These are phyloP conservation scores for Myodes glareolus DNA, from an alignment of 2,113 vertebrate species.

Conservation along the genomic window DNA sequence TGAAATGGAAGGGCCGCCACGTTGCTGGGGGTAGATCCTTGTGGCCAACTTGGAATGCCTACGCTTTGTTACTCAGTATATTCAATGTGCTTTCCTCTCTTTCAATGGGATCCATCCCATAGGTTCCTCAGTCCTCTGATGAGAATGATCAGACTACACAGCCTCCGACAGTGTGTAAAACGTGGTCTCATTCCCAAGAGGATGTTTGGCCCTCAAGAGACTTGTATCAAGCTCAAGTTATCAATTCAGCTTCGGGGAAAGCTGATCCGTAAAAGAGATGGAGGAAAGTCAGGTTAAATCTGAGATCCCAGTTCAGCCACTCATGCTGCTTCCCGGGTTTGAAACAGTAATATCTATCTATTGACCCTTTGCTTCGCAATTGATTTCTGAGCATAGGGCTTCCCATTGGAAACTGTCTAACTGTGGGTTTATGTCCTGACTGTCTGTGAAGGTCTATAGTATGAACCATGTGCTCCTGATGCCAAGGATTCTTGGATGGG, in stretches of 20 bases:
- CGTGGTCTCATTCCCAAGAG: background rate
- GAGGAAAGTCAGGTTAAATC: background rate
- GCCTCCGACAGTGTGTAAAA: background rate
- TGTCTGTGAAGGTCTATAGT: background rate
- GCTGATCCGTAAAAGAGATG: background rate
- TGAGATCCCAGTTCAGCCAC: background rate
- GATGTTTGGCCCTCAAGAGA: background rate
- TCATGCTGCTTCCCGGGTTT: background rate
- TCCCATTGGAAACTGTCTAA: background rate
- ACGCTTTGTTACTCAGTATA: background rate
- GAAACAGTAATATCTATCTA: background rate
- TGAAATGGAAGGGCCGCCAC: accelerated
- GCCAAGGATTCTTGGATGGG: background rate
- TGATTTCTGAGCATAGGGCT: background rate
- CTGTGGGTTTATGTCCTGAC: background rate
- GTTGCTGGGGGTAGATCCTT: background rate
- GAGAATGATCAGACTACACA: background rate
- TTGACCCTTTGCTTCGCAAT: background rate
- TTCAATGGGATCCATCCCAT: background rate
- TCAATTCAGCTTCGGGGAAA: background rate
- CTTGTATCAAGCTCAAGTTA: background rate
- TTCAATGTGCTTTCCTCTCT: background rate
- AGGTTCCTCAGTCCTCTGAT: background rate
- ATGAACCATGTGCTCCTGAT: accelerated
- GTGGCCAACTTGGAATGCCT: background rate